Percentiles rank a stretch among this genome's conserved stretches.
Evolutionary conservation across 30 jellyfish, hydroid and myxozoan genomes (phyloP).

Genomic region (Aurelia aurita): DNA sequence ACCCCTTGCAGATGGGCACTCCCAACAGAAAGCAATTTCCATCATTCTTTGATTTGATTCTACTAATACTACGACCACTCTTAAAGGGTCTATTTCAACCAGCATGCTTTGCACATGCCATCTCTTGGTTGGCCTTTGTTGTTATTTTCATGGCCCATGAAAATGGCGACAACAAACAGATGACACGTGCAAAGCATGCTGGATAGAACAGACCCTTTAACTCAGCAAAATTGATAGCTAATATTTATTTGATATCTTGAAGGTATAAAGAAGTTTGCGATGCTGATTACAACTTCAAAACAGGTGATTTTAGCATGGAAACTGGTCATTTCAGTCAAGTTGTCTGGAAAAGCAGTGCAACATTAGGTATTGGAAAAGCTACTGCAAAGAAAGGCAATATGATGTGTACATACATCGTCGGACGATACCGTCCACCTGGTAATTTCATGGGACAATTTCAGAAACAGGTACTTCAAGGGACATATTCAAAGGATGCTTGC

Average conservation of each 20-base stretch:
- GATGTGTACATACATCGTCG: constrained; percentile 75
- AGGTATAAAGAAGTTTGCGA: constrained; percentile 88
- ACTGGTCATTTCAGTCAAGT: constrained; percentile 86
- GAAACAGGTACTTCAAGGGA: constrained; percentile 60
- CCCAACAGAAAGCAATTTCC: no score
- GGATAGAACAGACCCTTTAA: no score
- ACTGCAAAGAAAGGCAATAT: constrained; percentile 31
- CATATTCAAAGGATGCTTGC: constrained; percentile 25
- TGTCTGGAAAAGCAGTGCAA: constrained; percentile 72
- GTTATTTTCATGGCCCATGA: no score
- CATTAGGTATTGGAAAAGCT: constrained; percentile 80
- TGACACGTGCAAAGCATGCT: no score
- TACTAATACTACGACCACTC: no score
- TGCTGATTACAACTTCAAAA: constrained; percentile 67
- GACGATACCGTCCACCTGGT: constrained; percentile 79
- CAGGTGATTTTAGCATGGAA: constrained; percentile 47
- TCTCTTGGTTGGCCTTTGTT: no score
- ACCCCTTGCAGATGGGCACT: no score
- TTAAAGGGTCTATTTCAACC: no score
- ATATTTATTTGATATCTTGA: neutral
- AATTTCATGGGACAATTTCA: constrained; percentile 72
- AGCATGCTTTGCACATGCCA: no score
- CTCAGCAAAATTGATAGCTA: no score
- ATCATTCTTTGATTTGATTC: no score
- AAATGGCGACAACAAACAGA: no score